phyloP scores from a whole-genome alignment of 2,888 invertebrate species.

The Gasteruption jaculator region DNA sequence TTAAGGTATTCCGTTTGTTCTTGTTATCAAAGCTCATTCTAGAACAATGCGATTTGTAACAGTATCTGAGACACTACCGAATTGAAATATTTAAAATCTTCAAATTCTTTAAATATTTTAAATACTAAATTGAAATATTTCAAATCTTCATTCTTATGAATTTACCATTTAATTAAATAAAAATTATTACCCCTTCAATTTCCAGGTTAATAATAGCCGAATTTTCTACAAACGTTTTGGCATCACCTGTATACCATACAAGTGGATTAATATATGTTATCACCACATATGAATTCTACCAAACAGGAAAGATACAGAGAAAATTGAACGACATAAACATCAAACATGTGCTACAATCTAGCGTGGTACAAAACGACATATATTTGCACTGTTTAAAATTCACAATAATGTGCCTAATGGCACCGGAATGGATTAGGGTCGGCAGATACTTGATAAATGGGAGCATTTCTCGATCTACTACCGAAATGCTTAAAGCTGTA shows the following conservation, averaged over 20 bases:
- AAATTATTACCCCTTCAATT: constrained; percentile 3
- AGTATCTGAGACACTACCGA: no score
- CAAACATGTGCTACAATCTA: no score
- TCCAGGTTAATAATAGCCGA: constrained; percentile 26
- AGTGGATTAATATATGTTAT: constrained; percentile 33
- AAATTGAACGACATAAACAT: constrained; percentile 30
- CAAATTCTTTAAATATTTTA: not conserved
- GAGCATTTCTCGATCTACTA: constrained; percentile 32
- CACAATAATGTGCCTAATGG: constrained; percentile 39
- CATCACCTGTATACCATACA: constrained; percentile 32
- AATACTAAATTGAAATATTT: constrained; percentile 1
- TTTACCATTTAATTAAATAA: no score
- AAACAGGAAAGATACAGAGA: constrained; percentile 26
- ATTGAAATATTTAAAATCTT: no score
- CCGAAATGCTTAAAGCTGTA: constrained; percentile 29
- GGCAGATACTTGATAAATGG: constrained; percentile 35
- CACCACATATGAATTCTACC: constrained; percentile 23
- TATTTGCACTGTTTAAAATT: constrained; percentile 43
- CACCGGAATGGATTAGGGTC: constrained; percentile 44
- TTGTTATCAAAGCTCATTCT: not conserved
- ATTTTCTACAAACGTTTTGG: constrained; percentile 35
- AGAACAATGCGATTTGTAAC: no score
- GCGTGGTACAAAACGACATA: constrained; percentile 24
- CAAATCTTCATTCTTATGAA: no score
- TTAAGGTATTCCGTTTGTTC: not conserved